These are phyloP conservation scores for Raja brachyura DNA, from an alignment of 2,113 vertebrate genomes.

Conservation along the genomic window DNA sequence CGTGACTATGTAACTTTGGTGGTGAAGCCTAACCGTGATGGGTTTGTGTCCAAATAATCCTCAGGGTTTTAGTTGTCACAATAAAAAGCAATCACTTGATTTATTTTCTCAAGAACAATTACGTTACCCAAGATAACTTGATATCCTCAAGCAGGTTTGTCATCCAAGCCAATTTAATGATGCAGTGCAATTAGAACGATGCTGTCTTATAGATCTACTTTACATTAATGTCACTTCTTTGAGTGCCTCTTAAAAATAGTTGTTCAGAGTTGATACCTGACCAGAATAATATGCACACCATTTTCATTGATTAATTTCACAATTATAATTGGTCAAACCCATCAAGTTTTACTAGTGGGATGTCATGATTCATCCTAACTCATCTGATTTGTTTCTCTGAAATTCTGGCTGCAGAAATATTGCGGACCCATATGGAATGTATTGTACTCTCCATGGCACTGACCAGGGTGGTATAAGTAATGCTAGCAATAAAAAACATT, in stretches of 20 bases:
- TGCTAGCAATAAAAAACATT: background rate
- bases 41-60: background rate
- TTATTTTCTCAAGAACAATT: background rate
- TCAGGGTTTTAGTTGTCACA: background rate
- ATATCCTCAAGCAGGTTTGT: background rate
- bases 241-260: slow-evolving; percentile 7
- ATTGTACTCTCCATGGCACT: background rate
- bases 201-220: background rate
- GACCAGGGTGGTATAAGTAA: background rate
- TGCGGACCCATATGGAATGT: background rate
- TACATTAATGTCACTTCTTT: background rate
- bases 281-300: background rate
- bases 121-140: too few relatives aligned
- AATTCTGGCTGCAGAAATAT: background rate
- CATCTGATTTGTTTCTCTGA: background rate
- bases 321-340: slow-evolving; percentile 6
- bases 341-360: background rate
- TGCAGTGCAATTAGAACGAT: background rate
- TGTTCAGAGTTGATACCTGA: background rate
- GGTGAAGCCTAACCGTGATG: background rate
- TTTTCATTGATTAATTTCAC: background rate
- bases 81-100: background rate
- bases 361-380: background rate
- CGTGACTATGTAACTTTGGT: background rate
- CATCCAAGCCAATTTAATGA: background rate